Base-by-base conservation (phyloP, 2,797 vertebrate genomes). In the Orientallactaga sibirica region DNA sequence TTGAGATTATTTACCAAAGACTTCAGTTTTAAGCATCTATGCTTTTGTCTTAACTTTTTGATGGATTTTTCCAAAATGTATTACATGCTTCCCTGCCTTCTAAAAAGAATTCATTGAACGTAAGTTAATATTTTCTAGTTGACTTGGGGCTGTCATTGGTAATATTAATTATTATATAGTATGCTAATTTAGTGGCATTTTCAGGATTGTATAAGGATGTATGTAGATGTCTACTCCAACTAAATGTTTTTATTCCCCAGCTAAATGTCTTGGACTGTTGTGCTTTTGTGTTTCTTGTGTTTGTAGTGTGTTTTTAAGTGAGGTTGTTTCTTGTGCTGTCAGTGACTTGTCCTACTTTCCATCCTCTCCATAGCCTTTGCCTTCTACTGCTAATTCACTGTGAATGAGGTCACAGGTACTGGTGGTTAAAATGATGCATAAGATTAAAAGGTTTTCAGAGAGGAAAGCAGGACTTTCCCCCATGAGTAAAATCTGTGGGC, bases 61-160 rank as follows among this genome's bases (percentile, higher is more conserved):
- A 94, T 97, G 92, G 84, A 92, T 96, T 97, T 96, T 94, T 96
- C 81, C 74, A 94, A 95, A 96, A 92, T 94, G 70, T 87, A 88
- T 97, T 97, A 91, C 92, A 95, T 96, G 89, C 91, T 95, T 96
- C 58, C 92, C 85, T 96, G 75, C 71, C 94, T 96, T 95, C 95
- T 97, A 95, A 94, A 96, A 95, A 96, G 87, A 96, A 87, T 95
- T 96, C 84, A 85, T 92, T 95, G 84, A 96, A 93, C 55, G 61
- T 96, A 97, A 96, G 95, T 92, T 94, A 80, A 78, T n/a, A 61
- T 92, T 93, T 96, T 93, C 91, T 91, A 82, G 74, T 93, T 96
- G 92, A 79, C 75, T 92, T 86, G 88, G 66, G 55, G 61, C 78
- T 82, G 5, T 93, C 68, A 19, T 55, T 95, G 75, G 62, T 91